phyloP scores from a whole-genome alignment of 30 jellyfish, hydroid and myxozoan genomes.

The Aurelia coerulea region DNA sequence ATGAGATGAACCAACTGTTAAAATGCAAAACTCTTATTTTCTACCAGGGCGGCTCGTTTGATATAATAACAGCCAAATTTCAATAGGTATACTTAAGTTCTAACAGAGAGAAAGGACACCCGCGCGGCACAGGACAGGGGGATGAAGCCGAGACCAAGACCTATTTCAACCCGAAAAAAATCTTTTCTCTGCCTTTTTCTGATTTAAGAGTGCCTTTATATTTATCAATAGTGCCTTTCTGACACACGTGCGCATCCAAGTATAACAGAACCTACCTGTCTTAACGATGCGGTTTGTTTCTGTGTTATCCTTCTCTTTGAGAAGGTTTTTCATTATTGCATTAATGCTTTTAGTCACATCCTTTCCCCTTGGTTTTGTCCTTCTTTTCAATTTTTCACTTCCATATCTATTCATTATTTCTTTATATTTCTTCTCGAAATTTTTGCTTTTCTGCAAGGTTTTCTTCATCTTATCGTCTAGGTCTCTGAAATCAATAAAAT shows the following conservation, averaged over 20 bases:
- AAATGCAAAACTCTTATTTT: no score
- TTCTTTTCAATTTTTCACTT: not conserved
- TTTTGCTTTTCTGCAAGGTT: slow-evolving; percentile 23
- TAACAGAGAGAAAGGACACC: no score
- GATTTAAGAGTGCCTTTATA: no score
- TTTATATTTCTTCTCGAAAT: slow-evolving; percentile 32
- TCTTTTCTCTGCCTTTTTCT: no score
- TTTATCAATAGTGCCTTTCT: not conserved
- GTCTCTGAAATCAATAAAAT: slow-evolving; percentile 4
- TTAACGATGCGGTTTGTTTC: slow-evolving; percentile 25
- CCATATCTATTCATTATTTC: slow-evolving; percentile 11
- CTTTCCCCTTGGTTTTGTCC: not conserved
- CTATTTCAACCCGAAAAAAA: no score
- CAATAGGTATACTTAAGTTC: no score
- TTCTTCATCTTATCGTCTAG: slow-evolving; percentile 44
- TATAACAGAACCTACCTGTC: slow-evolving; percentile 21
- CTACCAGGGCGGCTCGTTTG: no score
- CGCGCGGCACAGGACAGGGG: no score
- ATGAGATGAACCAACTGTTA: no score
- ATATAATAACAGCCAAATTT: no score
- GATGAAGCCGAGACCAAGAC: no score
- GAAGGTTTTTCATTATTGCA: slow-evolving; percentile 15
- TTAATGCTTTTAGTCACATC: not conserved
- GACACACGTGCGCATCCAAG: not conserved
- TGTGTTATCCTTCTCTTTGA: not conserved